phyloP scores from a whole-genome alignment of 2,113 vertebrate genomes.

The Rostratula benghalensis region DNA sequence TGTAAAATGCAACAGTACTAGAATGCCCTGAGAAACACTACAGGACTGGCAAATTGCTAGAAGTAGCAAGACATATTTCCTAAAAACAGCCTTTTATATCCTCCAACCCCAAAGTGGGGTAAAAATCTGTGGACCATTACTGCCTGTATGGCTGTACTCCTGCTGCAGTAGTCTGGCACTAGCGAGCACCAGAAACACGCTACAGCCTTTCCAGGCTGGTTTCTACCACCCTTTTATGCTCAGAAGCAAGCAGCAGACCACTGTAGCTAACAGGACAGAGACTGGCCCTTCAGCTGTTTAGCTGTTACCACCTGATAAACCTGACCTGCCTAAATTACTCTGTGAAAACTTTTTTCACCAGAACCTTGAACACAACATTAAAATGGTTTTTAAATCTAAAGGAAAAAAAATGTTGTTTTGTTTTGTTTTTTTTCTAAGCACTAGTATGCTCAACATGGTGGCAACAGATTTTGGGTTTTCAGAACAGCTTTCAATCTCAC shows the following conservation, averaged over 20 bases:
- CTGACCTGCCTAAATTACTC: not conserved
- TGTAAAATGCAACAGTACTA: not conserved
- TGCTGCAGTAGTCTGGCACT: not conserved
- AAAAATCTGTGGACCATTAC: fast-evolving
- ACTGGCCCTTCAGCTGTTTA: not conserved
- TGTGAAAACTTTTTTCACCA: not conserved
- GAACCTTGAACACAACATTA: not conserved
- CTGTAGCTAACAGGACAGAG: not conserved
- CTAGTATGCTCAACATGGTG: not conserved
- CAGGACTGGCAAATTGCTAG: not conserved
- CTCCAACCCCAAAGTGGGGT: not conserved
- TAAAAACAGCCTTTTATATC: not conserved
- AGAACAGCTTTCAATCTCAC: not conserved
- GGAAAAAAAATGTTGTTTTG: not conserved
- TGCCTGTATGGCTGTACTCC: not conserved
- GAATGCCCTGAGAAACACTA: not conserved
- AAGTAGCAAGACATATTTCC: not conserved
- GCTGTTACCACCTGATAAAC: not conserved
- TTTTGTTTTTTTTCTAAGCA: not conserved
- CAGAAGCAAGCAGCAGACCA: not conserved
- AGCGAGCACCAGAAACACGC: fast-evolving
- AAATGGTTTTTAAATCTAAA: not conserved
- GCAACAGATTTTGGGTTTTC: not conserved
- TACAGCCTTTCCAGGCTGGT: not conserved
- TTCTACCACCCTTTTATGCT: not conserved